Evolutionary conservation across 2,113 vertebrate species (phyloP).

Genomic region (Amia ocellicauda): DNA sequence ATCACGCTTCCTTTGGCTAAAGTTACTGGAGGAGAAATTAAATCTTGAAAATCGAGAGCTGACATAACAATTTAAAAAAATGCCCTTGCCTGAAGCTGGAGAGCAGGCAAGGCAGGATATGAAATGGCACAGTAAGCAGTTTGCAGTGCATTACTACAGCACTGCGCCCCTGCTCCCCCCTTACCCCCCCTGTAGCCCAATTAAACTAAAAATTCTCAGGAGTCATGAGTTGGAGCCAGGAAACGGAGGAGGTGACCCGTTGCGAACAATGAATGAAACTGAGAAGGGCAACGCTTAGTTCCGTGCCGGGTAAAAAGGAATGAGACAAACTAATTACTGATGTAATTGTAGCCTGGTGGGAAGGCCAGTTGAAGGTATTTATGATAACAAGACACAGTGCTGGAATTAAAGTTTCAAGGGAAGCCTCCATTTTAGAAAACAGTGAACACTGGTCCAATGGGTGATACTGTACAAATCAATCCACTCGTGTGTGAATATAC

Average conservation of each 20-base stretch:
- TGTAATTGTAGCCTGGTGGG: constrained; percentile 28
- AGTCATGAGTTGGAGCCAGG: too few relatives aligned
- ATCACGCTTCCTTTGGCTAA: neutral
- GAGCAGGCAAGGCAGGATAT: neutral
- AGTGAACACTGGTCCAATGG: neutral
- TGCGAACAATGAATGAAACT: neutral
- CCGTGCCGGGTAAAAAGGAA: constrained; percentile 8
- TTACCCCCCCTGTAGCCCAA: too few relatives aligned
- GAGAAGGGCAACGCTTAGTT: constrained; percentile 5
- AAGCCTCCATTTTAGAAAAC: neutral
- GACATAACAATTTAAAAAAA: constrained; percentile 8
- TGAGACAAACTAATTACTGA: constrained; percentile 27
- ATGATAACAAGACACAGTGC: neutral
- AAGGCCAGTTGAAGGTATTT: constrained; percentile 22
- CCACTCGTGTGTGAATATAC: too few relatives aligned
- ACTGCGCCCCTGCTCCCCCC: too few relatives aligned
- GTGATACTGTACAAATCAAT: too few relatives aligned
- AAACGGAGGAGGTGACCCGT: neutral
- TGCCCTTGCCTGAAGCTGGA: constrained; percentile 17
- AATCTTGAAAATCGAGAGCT: constrained; percentile 12
- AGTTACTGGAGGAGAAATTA: constrained; percentile 11
- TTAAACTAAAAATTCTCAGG: too few relatives aligned
- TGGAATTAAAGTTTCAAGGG: neutral
- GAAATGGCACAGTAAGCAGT: neutral
- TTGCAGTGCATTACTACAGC: neutral